Evolutionary conservation across 2,888 invertebrate species (phyloP).

Genomic region (Pseudococcus jackbeardsleyi): DNA sequence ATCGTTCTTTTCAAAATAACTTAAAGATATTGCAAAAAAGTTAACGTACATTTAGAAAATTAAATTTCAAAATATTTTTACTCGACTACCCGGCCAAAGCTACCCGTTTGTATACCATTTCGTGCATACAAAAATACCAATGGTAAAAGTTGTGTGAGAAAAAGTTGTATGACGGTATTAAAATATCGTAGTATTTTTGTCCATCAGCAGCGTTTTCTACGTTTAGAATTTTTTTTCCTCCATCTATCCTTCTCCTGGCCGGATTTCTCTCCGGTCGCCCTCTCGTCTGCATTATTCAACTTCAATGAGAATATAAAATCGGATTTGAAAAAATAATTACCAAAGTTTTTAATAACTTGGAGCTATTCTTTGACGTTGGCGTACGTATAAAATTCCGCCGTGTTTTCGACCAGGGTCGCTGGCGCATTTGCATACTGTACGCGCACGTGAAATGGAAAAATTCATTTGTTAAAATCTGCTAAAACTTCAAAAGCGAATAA

Average conservation of each 20-base stretch:
- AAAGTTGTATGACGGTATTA: constrained; percentile 50
- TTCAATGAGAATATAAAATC: constrained; percentile 5
- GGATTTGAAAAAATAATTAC: constrained; percentile 51
- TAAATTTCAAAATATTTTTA: constrained; percentile 56
- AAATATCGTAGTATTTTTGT: constrained; percentile 35
- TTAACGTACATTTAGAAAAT: constrained; percentile 61
- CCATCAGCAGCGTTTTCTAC: background rate
- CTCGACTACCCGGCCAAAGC: background rate
- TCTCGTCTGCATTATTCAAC: background rate
- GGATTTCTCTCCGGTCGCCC: background rate
- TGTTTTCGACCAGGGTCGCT: constrained; percentile 13
- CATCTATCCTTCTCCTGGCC: no score
- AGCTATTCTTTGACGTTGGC: constrained; percentile 1
- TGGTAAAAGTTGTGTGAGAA: constrained; percentile 37
- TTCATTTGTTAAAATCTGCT: constrained; percentile 57
- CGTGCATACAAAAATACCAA: constrained; percentile 22
- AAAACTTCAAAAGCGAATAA: constrained; percentile 48
- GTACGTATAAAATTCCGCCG: constrained; percentile 16
- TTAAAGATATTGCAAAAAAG: constrained; percentile 53
- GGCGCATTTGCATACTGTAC: constrained; percentile 9
- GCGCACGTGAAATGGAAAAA: constrained; percentile 39
- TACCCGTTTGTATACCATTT: background rate
- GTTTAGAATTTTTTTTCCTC: background rate
- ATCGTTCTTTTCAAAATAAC: constrained; percentile 57
- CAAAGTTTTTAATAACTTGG: constrained; percentile 52